Evolutionary conservation across 1,140 invertebrate species (phyloP).

Genomic region (Frieseomelitta varia): DNA sequence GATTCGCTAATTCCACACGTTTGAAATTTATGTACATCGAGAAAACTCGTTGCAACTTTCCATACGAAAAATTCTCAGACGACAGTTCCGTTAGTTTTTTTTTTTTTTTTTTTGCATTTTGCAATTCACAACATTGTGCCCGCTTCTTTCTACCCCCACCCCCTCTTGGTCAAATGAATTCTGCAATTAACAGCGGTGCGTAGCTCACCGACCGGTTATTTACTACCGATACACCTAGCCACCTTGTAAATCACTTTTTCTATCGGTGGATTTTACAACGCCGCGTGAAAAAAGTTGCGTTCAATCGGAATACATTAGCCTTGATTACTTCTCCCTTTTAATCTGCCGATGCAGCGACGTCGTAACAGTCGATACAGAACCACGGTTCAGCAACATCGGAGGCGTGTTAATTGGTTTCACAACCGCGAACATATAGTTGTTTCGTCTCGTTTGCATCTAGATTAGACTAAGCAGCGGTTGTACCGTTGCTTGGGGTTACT

Average conservation of each 20-base stretch:
- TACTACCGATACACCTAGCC: neutral
- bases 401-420: neutral
- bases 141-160: neutral
- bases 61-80: neutral
- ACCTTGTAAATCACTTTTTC: constrained; percentile 21
- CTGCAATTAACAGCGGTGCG: neutral
- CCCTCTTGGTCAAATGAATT: constrained; percentile 4
- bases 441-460: neutral
- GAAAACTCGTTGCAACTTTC: neutral
- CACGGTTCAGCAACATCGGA: neutral
- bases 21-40: neutral
- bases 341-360: neutral
- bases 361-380: neutral
- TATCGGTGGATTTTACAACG: too few species aligned
- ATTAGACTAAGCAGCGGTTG: neutral
- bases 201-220: neutral
- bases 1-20: neutral
- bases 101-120: constrained; percentile 9
- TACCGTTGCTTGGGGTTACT: neutral
- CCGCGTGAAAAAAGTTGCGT: constrained; percentile 4
- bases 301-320: constrained; percentile 16
- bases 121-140: neutral
- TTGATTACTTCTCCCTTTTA: neutral
- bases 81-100: neutral
- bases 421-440: neutral